Percentiles rank a stretch among this genome's conserved stretches.
phyloP scores from a whole-genome alignment of 2,113 vertebrate genomes.

The Percina caprodes region DNA sequence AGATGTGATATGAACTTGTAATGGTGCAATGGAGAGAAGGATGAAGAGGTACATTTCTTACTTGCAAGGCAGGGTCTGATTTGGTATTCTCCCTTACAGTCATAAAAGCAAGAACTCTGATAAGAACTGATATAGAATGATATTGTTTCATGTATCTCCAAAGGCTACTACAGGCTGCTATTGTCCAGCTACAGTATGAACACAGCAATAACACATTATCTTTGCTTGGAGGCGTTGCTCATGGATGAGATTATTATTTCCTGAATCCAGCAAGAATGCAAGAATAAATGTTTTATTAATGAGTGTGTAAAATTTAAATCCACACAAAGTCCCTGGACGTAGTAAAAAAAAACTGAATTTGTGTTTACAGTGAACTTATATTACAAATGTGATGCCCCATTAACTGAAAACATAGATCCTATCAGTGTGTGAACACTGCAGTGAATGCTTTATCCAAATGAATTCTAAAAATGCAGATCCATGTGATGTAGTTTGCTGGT shows the following conservation, averaged over 20 bases:
- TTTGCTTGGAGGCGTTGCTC: slow-evolving; percentile 20
- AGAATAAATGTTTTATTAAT: slow-evolving; percentile 29
- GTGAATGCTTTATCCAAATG: slow-evolving; percentile 14
- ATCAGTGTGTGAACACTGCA: slow-evolving; percentile 8
- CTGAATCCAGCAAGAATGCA: slow-evolving; percentile 2
- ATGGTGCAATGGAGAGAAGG: background rate
- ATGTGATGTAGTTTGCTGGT: slow-evolving; percentile 1
- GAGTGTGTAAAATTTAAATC: background rate
- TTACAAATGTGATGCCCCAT: background rate
- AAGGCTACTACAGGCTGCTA: too few relatives aligned
- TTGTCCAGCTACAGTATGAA: background rate
- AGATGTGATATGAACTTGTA: background rate
- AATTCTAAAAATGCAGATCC: slow-evolving; percentile 21
- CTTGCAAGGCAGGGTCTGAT: background rate
- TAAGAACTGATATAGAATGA: background rate
- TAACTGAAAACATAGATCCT: background rate
- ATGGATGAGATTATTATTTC: slow-evolving; percentile 20
- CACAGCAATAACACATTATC: background rate
- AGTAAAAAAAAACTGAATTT: background rate
- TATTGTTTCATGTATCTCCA: background rate
- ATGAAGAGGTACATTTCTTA: background rate
- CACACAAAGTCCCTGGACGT: background rate
- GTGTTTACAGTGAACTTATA: background rate
- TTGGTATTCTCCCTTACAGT: too few relatives aligned
- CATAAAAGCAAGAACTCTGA: too few relatives aligned